phyloP scores from a whole-genome alignment of 2,113 vertebrate species.

The Petrocephalus zakoni region DNA sequence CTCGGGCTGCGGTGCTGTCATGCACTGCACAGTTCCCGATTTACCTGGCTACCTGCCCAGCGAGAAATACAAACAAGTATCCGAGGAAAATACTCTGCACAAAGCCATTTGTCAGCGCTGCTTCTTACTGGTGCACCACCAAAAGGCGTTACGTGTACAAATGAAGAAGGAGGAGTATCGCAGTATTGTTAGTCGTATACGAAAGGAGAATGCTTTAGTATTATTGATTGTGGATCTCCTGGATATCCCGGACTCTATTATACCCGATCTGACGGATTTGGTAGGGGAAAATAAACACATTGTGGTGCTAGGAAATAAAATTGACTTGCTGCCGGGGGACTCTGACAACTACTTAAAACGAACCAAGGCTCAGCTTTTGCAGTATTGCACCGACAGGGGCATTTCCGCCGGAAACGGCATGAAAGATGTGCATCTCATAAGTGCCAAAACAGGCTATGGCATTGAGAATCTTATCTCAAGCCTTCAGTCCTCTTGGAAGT shows the following conservation, averaged over 20 bases:
- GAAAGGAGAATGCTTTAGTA: constrained; percentile 62
- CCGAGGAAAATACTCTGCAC: constrained; percentile 32
- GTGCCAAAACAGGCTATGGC: constrained; percentile 87
- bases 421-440: constrained; percentile 76
- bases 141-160: constrained; percentile 57
- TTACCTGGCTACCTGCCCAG: constrained; percentile 73
- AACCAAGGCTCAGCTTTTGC: constrained; percentile 52
- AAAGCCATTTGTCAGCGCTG: constrained; percentile 74
- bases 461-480: constrained; percentile 74
- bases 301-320: constrained; percentile 79
- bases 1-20: constrained; percentile 74
- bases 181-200: constrained; percentile 49
- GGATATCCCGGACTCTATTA: constrained; percentile 72
- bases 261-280: constrained; percentile 58
- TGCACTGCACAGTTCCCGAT: constrained; percentile 62
- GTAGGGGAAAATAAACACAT: constrained; percentile 65
- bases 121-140: constrained; percentile 68
- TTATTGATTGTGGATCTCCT: constrained; percentile 77
- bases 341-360: constrained; percentile 62
- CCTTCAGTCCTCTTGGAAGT: constrained; percentile 78
- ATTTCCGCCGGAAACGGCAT: constrained; percentile 30
- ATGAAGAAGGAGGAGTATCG: constrained; percentile 64
- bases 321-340: constrained; percentile 74
- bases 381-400: constrained; percentile 52
- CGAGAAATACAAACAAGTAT: constrained; percentile 63